Evolutionary conservation across 1,140 invertebrate species (phyloP), one percentile per base, ranked within the genome.

Genomic region (Zaprionus inermis): DNA sequence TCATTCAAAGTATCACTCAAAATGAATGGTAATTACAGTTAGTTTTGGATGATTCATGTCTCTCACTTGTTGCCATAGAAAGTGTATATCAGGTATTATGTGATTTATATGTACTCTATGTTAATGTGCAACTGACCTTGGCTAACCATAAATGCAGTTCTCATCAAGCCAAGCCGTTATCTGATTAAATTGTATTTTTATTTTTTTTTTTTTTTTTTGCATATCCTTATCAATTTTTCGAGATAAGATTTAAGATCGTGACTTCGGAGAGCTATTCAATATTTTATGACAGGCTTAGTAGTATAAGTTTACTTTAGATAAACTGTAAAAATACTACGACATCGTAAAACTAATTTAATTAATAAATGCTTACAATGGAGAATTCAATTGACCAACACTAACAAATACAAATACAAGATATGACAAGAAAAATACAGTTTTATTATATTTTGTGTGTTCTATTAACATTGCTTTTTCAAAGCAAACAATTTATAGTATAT

Each of bases 21-120:
- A 49, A 49, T 49, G 44, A 49, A 49, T 11, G 44, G 16, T 49
- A 49, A 49, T 49, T 49, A 49, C 10, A 16, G 16, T 4, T 46
- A 10, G 44, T 49, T 49, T 49, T 49, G 20, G 44, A 9, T 49
- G 44, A 49, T 20, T 49, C 44, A 49, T 49, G 44, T 22, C 36
- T 5, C 12, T 28, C 24, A 28, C 36, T 38, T 5, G 36, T 38
- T 14, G 36, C n/a, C 6, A 16, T 10, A 1, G 44, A 49, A 49
- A 49, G 44, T 49, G 5, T 49, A 44, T 44, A n/a, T 6, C n/a
- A n/a, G 7, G 9, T 44, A 44, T 44, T 44, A 7, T n/a, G n/a
- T 16, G 38, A 44, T 49, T 1, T 49, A 20, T 12, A 22, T 49
- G 20, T 44, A 16, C 16, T 7, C 1, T 4, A 44, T 16, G 10